Evolutionary conservation across 2,113 vertebrate species (phyloP).

Genomic region (Apodemus speciosus): DNA sequence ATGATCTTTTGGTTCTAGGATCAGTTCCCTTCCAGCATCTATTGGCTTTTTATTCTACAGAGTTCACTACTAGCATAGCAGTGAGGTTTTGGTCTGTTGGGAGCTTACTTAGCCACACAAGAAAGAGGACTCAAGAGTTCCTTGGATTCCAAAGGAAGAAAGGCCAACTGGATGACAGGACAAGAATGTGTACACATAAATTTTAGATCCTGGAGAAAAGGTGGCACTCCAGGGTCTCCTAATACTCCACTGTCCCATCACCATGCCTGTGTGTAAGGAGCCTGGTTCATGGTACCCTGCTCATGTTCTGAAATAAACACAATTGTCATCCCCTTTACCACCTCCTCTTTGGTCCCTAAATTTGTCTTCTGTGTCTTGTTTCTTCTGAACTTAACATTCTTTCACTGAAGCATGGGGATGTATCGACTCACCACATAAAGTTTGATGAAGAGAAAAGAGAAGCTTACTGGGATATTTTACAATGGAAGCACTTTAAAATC

Average conservation of each 20-base stretch:
- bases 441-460: slow-evolving; percentile 8
- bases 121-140: background rate
- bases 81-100: background rate
- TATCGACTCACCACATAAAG: slow-evolving; percentile 9
- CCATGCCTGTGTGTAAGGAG: background rate
- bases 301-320: background rate
- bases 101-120: background rate
- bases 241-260: background rate
- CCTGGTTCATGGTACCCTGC: background rate
- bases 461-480: background rate
- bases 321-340: background rate
- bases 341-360: slow-evolving; percentile 14
- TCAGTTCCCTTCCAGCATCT: background rate
- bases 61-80: background rate
- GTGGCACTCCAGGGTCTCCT: background rate
- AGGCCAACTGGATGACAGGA: background rate
- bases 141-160: background rate
- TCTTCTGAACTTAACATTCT: background rate
- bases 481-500: background rate
- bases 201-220: background rate
- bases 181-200: background rate
- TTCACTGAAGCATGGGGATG: background rate
- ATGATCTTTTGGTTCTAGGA: background rate
- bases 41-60: background rate
- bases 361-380: background rate